These are phyloP conservation scores for Drosophila borborema DNA, from an alignment of 2,888 invertebrate species.

Conservation along the genomic window DNA sequence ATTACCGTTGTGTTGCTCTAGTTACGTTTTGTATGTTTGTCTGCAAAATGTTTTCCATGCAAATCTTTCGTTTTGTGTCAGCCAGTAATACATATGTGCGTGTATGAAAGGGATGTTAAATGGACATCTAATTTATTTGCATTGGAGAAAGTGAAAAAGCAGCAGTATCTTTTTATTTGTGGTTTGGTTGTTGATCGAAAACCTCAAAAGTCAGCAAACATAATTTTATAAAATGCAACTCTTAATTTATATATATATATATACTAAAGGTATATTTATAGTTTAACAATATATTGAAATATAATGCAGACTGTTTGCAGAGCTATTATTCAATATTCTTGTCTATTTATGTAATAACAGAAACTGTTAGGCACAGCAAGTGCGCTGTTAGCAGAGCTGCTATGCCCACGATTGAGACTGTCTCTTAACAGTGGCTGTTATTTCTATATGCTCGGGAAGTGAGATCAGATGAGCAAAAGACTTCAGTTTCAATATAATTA, in stretches of 20 bases:
- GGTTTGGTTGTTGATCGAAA: neutral
- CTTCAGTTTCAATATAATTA: no score
- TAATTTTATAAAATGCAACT: no score
- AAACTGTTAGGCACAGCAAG: neutral
- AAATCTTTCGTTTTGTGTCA: constrained; percentile 38
- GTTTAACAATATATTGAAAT: no score
- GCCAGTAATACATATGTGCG: neutral
- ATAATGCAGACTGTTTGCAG: neutral
- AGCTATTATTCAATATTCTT: neutral
- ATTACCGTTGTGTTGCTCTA: constrained; percentile 18
- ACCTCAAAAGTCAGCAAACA: no score
- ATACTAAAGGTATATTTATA: no score
- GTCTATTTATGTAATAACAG: neutral
- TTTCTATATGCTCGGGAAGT: no score
- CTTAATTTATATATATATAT: no score
- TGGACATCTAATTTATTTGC: constrained; percentile 47
- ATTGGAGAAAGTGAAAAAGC: constrained; percentile 10
- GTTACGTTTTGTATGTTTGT: constrained; percentile 28
- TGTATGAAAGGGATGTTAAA: constrained; percentile 24
- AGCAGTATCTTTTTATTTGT: neutral
- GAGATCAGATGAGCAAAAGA: no score
- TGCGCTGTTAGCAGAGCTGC: neutral
- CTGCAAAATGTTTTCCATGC: constrained; percentile 40
- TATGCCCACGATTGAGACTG: no score
- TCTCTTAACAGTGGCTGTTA: no score